Evolutionary conservation across 2,797 vertebrate species (phyloP).

Genomic region (Etheostoma nigrum): DNA sequence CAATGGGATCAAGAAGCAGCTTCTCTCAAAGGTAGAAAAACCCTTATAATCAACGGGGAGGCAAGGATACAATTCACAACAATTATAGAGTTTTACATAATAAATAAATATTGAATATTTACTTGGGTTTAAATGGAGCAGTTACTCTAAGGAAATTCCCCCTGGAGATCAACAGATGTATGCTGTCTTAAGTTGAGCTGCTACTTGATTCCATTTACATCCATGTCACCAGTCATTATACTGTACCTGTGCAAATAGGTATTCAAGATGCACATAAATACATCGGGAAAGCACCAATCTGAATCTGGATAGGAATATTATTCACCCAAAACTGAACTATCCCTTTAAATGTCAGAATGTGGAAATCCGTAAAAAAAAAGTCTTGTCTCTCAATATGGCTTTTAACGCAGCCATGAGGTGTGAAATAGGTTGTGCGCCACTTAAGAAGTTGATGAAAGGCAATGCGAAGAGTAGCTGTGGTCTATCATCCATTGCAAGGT

Average conservation of each 20-base stretch:
- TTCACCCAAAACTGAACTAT: conserved; percentile 3
- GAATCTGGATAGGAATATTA: neutral
- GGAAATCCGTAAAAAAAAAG: conserved; percentile 2
- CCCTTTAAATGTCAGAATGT: conserved; percentile 20
- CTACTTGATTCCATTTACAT: neutral
- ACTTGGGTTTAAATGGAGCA: neutral
- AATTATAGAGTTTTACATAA: neutral
- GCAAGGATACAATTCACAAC: neutral
- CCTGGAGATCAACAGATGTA: neutral
- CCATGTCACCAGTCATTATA: neutral
- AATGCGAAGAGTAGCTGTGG: conserved; percentile 29
- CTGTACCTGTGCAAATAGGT: neutral
- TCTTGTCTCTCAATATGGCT: conserved; percentile 16
- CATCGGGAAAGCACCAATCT: neutral
- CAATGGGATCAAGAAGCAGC: neutral
- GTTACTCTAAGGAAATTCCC: neutral
- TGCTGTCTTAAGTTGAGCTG: neutral
- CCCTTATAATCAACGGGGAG: neutral
- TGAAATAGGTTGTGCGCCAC: conserved; percentile 55
- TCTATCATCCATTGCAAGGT: conserved; percentile 53
- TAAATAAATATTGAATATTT: neutral
- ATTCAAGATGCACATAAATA: neutral
- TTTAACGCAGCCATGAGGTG: conserved; percentile 40
- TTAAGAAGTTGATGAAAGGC: conserved; percentile 43
- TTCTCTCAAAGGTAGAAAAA: neutral